Evolutionary conservation across 2,888 invertebrate genomes (phyloP).

Genomic region (Nephrotoma guestfalica): DNA sequence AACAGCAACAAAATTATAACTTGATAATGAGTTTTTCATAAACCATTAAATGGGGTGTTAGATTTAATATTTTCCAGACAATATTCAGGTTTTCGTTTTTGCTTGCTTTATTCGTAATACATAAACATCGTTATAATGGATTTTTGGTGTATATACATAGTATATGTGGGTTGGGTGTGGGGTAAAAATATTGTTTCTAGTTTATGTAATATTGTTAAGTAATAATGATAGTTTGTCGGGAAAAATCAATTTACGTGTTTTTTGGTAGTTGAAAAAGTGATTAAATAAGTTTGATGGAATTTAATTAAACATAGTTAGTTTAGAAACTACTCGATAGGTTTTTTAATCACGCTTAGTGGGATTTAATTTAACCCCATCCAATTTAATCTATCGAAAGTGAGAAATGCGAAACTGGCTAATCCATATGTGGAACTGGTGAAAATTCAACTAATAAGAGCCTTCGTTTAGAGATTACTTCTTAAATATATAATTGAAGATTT

Average conservation of each 20-base stretch:
- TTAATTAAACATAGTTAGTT: not conserved
- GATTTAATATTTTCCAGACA: not conserved
- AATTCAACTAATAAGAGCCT: too few relatives aligned
- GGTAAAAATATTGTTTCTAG: not conserved
- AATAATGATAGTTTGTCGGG: not conserved
- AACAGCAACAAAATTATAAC: not conserved
- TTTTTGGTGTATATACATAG: not conserved
- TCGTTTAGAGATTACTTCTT: too few relatives aligned
- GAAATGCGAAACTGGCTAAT: too few relatives aligned
- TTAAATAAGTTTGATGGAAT: not conserved
- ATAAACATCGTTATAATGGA: not conserved
- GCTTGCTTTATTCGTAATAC: not conserved
- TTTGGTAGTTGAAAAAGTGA: not conserved
- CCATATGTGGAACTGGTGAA: too few relatives aligned
- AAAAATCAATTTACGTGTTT: not conserved
- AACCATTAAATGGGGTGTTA: not conserved
- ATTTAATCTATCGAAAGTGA: too few relatives aligned
- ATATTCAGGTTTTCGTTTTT: not conserved
- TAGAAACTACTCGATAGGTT: too few relatives aligned
- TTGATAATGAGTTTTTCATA: not conserved
- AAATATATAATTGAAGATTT: too few relatives aligned
- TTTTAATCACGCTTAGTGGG: too few relatives aligned
- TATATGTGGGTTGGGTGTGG: not conserved
- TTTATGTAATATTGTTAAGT: not conserved
- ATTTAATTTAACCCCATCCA: too few relatives aligned